Base-by-base conservation (phyloP, 2,888 invertebrate species). In the Cryptocheilus praepositus region DNA sequence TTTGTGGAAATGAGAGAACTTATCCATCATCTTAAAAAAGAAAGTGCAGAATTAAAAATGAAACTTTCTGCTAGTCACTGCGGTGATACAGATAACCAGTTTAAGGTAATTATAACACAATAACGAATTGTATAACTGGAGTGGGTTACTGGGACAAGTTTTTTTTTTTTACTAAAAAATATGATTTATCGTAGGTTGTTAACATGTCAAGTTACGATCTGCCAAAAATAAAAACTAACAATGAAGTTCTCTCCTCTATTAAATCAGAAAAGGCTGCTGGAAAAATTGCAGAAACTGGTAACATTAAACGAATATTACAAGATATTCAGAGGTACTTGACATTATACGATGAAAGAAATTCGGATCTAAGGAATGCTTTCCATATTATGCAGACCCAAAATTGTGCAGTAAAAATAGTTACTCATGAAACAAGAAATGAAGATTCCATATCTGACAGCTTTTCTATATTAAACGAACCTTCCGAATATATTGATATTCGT, bases 1-100 rank as follows among this genome's bases (percentile, higher is more conserved):
- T 93, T 94, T 86, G 89, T 91, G 15, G 92, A 94, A 85, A 93
- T 93, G 0, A 92, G 91, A 77, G 90, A 90, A 15, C 86, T 92
- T 54, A 91, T 94, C 11, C 77, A 77, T 15, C 82, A 84, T 44
- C 80, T 89, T 19, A 85, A 82, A 63, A 77, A 77, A 18, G 88
- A 89, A 75, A 88, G 88, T 76, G 43, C 71, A 7, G 84, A 87
- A n/a, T 76, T 89, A 13, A 81, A 79, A 70, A 68, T 60, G 5
- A 80, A 71, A 62, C 19, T 77, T 15, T 60, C 45, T 3, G 18
- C 21, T 8, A 61, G 64, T 3, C 2, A 36, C 2, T 28, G 11
- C 46, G 60, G 64, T 11, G 25, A 56, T 13, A 52, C 22, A 0
- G 63, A 67, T 52, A 36, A 54, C 5, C 53, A 28, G 19, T 62